These are phyloP conservation scores for Eulemur rufifrons DNA, from an alignment of 2,113 vertebrate species.

Conservation along the genomic window DNA sequence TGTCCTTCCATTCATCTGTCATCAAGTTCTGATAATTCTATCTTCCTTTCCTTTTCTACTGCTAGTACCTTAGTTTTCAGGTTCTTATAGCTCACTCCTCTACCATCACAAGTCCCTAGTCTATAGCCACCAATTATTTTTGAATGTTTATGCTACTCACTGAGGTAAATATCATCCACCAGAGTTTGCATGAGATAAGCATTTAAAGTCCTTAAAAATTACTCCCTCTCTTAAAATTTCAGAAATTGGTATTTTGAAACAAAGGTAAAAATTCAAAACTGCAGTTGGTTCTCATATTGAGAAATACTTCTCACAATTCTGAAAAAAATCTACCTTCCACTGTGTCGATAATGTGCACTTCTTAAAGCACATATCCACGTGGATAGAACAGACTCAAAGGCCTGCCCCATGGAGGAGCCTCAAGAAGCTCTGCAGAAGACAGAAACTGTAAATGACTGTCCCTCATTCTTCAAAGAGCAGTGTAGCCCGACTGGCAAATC, in stretches of 20 bases:
- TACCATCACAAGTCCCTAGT: neutral
- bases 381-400: neutral
- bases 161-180: neutral
- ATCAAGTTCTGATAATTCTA: neutral
- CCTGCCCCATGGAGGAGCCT: neutral
- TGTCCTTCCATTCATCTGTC: neutral
- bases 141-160: neutral
- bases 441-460: neutral
- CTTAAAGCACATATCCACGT: neutral
- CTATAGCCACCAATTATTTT: neutral
- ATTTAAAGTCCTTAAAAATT: neutral
- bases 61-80: neutral
- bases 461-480: neutral
- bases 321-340: neutral
- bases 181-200: neutral
- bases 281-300: neutral
- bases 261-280: neutral
- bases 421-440: neutral
- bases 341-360: neutral
- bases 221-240: neutral
- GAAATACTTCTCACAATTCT: neutral
- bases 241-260: constrained; percentile 12
- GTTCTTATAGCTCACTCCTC: neutral
- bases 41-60: neutral
- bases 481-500: neutral